Evolutionary conservation across 2,797 vertebrate genomes (phyloP), one percentile per base, ranked within the genome.

Genomic region (Nyctibius grandis): DNA sequence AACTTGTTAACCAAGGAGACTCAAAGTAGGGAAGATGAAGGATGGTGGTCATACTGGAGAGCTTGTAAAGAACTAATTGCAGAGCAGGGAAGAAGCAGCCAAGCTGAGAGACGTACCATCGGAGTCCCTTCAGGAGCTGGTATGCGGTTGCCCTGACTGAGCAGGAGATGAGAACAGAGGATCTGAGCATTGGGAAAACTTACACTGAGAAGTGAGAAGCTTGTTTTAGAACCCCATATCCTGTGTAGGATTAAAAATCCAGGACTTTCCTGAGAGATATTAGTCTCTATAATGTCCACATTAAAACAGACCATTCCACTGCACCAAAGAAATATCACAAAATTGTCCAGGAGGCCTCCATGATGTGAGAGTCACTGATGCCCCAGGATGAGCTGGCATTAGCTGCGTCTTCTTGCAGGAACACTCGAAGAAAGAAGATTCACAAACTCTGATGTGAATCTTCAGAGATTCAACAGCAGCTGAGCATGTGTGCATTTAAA

Each of bases 1-100:
- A 72, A 50, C 34, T 22, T 59, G 29, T 56, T 45, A 53, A 57
- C 20, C 1, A 2, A 47, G 59, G 34, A 61, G 45, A 48, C 36
- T 29, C 33, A 19, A 73, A 59, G 23, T 38, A 34, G 20, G 17
- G 53, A 88, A 47, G 40, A 38, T 1, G 15, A 63, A 60, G 29
- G 42, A 48, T 0, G 1, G 20, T 1, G 5, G 23, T 33, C 34
- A 26, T 29, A 33, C 20, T 36, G 42, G 26, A 59, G 29, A 33
- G 34, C 51, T 45, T 33, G 45, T 60, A 19, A 33, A 79, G 50
- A 45, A 23, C 6, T 34, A n/a, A 79, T 21, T 28, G 16, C 47
- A 67, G 36, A 25, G 19, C 15, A 72, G 33, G 33, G 38, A 61
- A 29, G 48, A 57, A 45, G n/a, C 33, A 47, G 48, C 42, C 61